Base-by-base conservation (phyloP, 2,113 vertebrate genomes). In the Phalacrocorax pelagicus region DNA sequence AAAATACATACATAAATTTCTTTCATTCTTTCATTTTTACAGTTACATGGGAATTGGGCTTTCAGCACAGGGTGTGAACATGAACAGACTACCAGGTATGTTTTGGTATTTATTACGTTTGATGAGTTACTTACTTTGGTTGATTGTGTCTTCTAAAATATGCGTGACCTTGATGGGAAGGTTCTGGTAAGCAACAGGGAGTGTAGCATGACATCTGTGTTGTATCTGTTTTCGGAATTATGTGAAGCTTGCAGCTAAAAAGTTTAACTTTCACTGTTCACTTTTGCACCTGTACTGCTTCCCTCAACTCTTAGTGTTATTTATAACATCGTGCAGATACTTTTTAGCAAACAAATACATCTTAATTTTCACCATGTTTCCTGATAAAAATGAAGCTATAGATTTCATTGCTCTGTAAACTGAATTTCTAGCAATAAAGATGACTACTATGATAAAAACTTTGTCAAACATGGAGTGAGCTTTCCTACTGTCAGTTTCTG, bases 1-100 rank as follows among this genome's bases (percentile, higher is more conserved):
- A 38, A 38, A 38, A 38, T 38, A 38, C 38, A 38, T 38, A 38
- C 11, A 38, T 38, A 38, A 67, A 90, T 66, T 96, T 75, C 24
- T 88, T 96, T 85, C 88, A 26, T 94, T 97, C 46, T 92, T 84
- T 95, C 42, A 34, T 77, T 93, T 93, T 95, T 96, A 92, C 98
- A 99, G 99, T 97, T 99, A 99, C 98, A 99, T 99, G 99, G 99
- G 99, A 97, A 99, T 99, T 89, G 99, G 99, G 82, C 99, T 99
- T 83, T 99, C 99, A 11, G 99, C 99, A 98, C 99, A 99, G 98
- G 99, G 99, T 94, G 99, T 99, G 94, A 99, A 99, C 98, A 99
- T 99, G 99, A 99, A 99, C 98, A 99, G 99, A 98, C 98, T 99
- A 92, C 99, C 99, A 97, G 99, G 99, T 99, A 99, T 21, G 95